These are phyloP conservation scores for Liodrosophila aerea DNA, from an alignment of 2,888 invertebrate species.

Conservation along the genomic window DNA sequence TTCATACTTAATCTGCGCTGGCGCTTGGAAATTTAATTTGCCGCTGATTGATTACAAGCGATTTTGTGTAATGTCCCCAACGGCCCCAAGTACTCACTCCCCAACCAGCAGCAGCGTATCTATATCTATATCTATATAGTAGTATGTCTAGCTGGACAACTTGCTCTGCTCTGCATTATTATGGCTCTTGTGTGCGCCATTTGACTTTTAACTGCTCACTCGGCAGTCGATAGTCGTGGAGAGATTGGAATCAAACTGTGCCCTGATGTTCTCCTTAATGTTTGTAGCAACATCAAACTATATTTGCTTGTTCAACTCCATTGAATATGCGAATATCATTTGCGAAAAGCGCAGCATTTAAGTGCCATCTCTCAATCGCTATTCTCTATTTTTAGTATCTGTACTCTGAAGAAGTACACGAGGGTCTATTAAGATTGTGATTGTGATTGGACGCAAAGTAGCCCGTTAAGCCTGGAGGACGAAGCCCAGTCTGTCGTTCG, in stretches of 20 bases:
- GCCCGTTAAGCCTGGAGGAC: no score
- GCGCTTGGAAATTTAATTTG: conserved; percentile 77
- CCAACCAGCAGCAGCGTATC: background rate
- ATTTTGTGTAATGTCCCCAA: conserved; percentile 72
- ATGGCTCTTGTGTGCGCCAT: conserved; percentile 52
- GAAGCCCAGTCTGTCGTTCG: no score
- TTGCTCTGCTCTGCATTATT: conserved; percentile 33
- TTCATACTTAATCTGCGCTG: conserved; percentile 71
- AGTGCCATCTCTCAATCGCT: no score
- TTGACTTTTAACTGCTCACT: conserved; percentile 66
- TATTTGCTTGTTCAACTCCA: conserved; percentile 66
- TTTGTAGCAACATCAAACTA: conserved; percentile 37
- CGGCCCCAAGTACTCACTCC: conserved; percentile 34
- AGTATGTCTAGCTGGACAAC: background rate
- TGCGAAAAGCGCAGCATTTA: conserved; percentile 39
- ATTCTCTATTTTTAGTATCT: conserved; percentile 11
- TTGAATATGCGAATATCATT: conserved; percentile 54
- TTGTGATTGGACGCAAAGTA: no score
- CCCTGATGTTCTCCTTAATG: conserved; percentile 67
- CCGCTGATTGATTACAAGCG: conserved; percentile 75
- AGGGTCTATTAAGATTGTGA: no score
- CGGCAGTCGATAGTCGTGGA: conserved; percentile 9
- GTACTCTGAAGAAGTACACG: background rate
- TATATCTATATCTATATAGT: background rate
- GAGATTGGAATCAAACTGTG: conserved; percentile 13